phyloP scores from a whole-genome alignment of 2,113 vertebrate genomes.

The Hypanus sabinus region DNA sequence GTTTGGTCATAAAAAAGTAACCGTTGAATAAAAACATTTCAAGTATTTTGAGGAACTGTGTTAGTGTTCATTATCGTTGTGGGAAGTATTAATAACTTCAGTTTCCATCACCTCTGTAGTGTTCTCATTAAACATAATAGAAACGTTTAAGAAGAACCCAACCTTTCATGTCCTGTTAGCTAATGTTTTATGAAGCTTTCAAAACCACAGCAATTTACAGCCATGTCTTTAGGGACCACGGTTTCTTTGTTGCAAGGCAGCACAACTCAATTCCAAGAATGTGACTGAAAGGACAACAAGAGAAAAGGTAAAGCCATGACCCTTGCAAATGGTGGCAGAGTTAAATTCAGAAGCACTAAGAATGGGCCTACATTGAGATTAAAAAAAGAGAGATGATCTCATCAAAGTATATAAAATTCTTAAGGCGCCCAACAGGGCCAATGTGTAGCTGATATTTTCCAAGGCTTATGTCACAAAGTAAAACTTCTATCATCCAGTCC shows the following conservation, averaged over 20 bases:
- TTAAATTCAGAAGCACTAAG: no score
- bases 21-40: neutral
- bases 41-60: neutral
- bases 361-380: no score
- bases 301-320: no score
- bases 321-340: no score
- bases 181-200: neutral
- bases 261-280: neutral
- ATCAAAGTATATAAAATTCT: no score
- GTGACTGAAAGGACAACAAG: no score
- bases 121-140: neutral
- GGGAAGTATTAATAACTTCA: neutral
- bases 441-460: no score
- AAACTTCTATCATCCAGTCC: no score
- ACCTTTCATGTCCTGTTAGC: neutral
- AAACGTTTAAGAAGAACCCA: neutral
- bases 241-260: neutral
- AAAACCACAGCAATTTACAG: no score
- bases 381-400: no score
- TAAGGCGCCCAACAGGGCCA: no score
- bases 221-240: neutral
- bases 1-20: neutral
- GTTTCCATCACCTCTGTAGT: neutral
- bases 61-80: neutral
- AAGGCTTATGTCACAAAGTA: no score